Evolutionary conservation across 2,888 invertebrate species (phyloP), one percentile per base, ranked within the genome.

Genomic region (Eupithecia dodoneata): DNA sequence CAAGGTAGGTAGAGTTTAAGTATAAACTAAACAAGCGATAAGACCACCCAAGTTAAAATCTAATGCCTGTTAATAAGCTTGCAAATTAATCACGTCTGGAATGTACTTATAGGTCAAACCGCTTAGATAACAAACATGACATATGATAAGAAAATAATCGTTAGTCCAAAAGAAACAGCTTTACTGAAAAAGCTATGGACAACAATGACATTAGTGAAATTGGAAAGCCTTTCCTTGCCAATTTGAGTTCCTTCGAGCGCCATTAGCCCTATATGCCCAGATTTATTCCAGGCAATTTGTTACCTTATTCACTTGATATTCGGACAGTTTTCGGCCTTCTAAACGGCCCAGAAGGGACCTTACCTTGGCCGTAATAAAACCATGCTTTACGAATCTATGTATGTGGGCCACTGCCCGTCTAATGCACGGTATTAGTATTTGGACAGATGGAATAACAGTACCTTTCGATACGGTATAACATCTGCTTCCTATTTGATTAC

Each of bases 111-210:
- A 78, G 15, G 80, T 82, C 67, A 69, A 69, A 4, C 76, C 82
- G 74, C 59, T 63, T 59, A 74, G 85, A 85, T 86, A 85, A 82
- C 78, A 63, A 72, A 78, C 80, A 80, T 30, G 3, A 65, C 41
- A 41, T 41, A 41, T 30, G 55, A n/a, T 55, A 55, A 55, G n/a
- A n/a, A 55, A 55, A 52, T 52, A 15, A 15, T 52, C 7, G 18
- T 10, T 59, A 10, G 18, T 59, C 10, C 18, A 4, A 59, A 18
- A 18, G 2, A 47, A 9, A 2, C 47, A 2, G 10, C 9, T 7
- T 10, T 47, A 9, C 9, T 2, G 7, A 30, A 30, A 30, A 30
- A 30, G 30, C 30, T 30, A 30, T 30, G 0, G 30, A 30, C 30
- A 30, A 30, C 45, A 45, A 45, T 45, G 45, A 47, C 47, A 47